Evolutionary conservation across 2,888 invertebrate genomes (phyloP).

Genomic region (Apodemia hepburni): DNA sequence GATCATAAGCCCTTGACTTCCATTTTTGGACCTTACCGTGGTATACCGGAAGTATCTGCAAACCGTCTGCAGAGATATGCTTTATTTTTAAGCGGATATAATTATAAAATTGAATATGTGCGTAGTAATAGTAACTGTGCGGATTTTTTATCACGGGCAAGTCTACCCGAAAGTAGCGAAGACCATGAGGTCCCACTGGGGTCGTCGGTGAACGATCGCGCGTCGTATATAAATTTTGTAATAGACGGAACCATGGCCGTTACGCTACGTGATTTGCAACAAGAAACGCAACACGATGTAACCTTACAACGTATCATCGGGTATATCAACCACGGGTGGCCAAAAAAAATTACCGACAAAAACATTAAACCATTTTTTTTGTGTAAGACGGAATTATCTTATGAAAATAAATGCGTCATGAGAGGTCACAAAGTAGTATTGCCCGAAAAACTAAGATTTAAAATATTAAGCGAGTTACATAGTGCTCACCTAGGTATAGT

Average conservation of each 20-base stretch:
- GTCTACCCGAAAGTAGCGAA: neutral
- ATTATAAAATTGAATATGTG: conserved; percentile 29
- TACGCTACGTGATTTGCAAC: conserved; percentile 17
- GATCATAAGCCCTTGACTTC: conserved; percentile 30
- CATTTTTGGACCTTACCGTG: conserved; percentile 29
- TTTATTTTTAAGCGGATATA: conserved; percentile 29
- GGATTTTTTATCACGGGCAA: conserved; percentile 25
- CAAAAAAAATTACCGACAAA: neutral
- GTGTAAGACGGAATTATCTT: conserved; percentile 30
- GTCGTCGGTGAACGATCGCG: conserved; percentile 11
- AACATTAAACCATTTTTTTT: conserved; percentile 18
- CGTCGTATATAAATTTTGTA: conserved; percentile 25
- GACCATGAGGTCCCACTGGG: neutral
- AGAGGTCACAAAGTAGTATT: conserved; percentile 35
- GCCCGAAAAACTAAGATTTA: conserved; percentile 26
- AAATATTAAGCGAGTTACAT: conserved; percentile 20
- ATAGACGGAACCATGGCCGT: conserved; percentile 23
- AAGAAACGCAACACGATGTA: conserved; percentile 20
- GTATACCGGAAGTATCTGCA: conserved; percentile 31
- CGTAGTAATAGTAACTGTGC: conserved; percentile 26
- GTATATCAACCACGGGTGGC: conserved; percentile 27
- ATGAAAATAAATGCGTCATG: conserved; percentile 33
- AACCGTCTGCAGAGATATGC: conserved; percentile 32
- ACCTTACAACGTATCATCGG: conserved; percentile 17
- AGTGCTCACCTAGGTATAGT: conserved; percentile 35